A percentile compares a stretch with the other conserved stretches of the same genome.
Evolutionary conservation across 35 echinoderm and acorn worm genomes (phyloP).

Genomic region (Patiria miniata): DNA sequence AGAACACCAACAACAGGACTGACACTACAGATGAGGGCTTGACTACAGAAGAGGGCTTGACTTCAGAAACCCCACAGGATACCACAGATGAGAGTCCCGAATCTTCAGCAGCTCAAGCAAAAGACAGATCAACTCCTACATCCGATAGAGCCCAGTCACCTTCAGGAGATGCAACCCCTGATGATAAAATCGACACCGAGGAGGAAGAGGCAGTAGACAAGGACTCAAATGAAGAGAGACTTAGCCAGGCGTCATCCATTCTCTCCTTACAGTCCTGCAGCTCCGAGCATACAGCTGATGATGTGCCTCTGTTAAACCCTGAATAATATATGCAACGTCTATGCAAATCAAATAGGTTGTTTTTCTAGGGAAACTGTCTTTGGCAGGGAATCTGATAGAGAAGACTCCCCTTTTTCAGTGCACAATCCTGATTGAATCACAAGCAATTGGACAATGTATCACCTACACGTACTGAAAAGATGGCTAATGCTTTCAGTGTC

Average conservation of each 20-base stretch:
- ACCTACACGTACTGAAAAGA: too few relatives aligned
- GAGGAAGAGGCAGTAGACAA: neutral
- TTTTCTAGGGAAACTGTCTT: too few relatives aligned
- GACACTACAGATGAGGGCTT: neutral
- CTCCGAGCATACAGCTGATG: neutral
- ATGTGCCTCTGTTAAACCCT: neutral
- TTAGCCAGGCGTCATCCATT: neutral
- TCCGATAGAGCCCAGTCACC: too few relatives aligned
- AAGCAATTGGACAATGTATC: too few relatives aligned
- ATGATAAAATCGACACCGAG: neutral
- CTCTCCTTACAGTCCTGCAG: neutral
- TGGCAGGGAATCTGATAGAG: too few relatives aligned
- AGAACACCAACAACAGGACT: neutral
- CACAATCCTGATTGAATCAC: too few relatives aligned
- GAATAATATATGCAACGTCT: neutral
- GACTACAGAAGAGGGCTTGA: neutral
- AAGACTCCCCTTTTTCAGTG: too few relatives aligned
- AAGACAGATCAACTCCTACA: too few relatives aligned
- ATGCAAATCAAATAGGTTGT: neutral
- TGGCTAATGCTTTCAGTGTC: too few relatives aligned
- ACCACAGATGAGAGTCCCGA: neutral
- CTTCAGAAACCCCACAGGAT: neutral
- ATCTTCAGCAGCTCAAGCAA: neutral
- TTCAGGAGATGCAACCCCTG: too few relatives aligned
- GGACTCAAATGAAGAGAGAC: slow-evolving; percentile 18